Base-by-base conservation (phyloP, 2,888 invertebrate genomes). In the Drosophila birchii region DNA sequence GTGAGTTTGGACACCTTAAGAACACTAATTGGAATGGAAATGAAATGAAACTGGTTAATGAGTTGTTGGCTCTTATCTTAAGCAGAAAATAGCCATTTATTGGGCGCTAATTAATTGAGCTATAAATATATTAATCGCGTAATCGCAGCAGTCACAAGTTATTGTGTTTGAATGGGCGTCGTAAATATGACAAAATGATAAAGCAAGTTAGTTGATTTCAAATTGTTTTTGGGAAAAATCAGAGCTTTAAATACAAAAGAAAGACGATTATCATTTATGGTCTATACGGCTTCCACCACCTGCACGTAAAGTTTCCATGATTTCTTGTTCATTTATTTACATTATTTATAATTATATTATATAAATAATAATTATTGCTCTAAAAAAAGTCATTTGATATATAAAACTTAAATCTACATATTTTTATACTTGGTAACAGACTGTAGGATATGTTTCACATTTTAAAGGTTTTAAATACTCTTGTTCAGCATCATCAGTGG, bases 61-160 rank as follows among this genome's bases (percentile, higher is more conserved):
- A 34, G 34, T n/a, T 47, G 11, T 18, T 32, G 57, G 18, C 29
- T 34, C 20, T 51, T 51, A 61, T 61, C 61, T 12, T 12, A 32
- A 14, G 16, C 51, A 32, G 34, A 18, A 55, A 60, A 51, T 39
- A 32, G 4, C 49, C 32, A 43, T 18, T 70, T 63, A 69, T 69
- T 38, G 34, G n/a, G 20, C 51, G 66, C 58, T 81, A 85, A 87
- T 79, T 87, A 78, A 75, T 76, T 71, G 76, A 51, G 59, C 73
- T 70, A 77, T 74, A 74, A 77, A 86, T 71, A 62, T 49, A 54
- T 55, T 38, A 54, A 67, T 43, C 75, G 34, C 32, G 56, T 68
- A 34, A 51, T 34, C 34, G 51, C 63, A 32, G 36, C 56, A 64
- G 72, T 67, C 75, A 59, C 75, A 51, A 60, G 54, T n/a, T 55